These are phyloP conservation scores for Scomber colias DNA, from an alignment of 2,113 vertebrate genomes.

Conservation along the genomic window DNA sequence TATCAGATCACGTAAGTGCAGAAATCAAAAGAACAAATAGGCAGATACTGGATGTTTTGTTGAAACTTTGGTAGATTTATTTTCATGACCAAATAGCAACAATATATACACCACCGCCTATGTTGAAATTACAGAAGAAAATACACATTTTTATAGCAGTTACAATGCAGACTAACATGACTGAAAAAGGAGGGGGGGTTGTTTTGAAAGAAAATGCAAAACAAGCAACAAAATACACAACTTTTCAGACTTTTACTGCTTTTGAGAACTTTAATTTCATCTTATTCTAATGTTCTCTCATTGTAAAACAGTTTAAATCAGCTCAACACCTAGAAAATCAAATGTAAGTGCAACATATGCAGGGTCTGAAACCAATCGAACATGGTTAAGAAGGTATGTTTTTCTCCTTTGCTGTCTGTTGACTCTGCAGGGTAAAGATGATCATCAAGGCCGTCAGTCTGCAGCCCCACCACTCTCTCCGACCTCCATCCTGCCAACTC, in stretches of 20 bases:
- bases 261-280: neutral
- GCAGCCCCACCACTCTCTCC: constrained; percentile 27
- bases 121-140: neutral
- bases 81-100: constrained; percentile 7
- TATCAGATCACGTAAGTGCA: neutral
- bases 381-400: neutral
- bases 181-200: neutral
- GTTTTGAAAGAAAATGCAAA: neutral
- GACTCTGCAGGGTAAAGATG: constrained; percentile 15
- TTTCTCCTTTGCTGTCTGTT: constrained; percentile 5
- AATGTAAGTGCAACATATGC: constrained; percentile 12
- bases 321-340: neutral
- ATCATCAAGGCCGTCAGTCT: constrained; percentile 25
- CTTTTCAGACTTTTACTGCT: neutral
- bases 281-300: neutral
- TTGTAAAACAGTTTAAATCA: neutral
- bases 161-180: neutral
- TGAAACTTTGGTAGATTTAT: constrained; percentile 24
- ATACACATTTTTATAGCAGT: neutral
- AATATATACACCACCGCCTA: neutral
- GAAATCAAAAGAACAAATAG: constrained; percentile 10
- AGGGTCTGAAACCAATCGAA: neutral
- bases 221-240: neutral
- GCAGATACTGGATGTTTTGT: neutral
- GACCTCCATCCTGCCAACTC: constrained; percentile 65